A percentile compares a stretch with the other conserved stretches of the same genome.
Conservation (phyloP, 2,888 invertebrate genomes). For the Lycocerus yunnanus region DNA sequence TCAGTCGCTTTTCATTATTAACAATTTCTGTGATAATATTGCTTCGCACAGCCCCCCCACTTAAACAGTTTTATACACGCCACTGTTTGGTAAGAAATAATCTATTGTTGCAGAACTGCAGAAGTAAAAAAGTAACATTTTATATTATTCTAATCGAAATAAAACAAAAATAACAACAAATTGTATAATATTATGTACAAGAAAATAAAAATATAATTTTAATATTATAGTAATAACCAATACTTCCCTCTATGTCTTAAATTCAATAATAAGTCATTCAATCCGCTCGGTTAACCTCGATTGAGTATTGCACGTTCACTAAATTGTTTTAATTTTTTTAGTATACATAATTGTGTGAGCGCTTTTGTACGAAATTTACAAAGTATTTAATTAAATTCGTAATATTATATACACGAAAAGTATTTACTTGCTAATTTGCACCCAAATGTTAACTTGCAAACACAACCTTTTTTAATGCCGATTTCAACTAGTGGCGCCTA, state of each 20-base stretch:
- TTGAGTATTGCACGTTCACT: slow-evolving; percentile 27
- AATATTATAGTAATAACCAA: not conserved
- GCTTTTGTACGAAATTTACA: slow-evolving; percentile 10
- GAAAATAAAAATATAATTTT: not conserved
- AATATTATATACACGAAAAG: slow-evolving; percentile 23
- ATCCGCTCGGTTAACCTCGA: slow-evolving; percentile 20
- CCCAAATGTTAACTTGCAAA: slow-evolving; percentile 1
- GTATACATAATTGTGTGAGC: slow-evolving; percentile 22
- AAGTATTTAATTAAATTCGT: slow-evolving; percentile 8
- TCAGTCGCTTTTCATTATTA: not conserved
- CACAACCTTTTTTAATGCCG: slow-evolving; percentile 37
- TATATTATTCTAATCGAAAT: not conserved
- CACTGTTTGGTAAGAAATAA: not conserved
- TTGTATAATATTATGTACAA: not conserved
- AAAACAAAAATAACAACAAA: not conserved
- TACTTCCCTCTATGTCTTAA: slow-evolving; percentile 20
- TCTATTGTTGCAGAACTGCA: not conserved
- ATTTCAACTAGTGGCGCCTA: slow-evolving; percentile 70
- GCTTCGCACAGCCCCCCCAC: not conserved
- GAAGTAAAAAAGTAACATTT: not conserved
- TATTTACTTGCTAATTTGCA: slow-evolving; percentile 12
- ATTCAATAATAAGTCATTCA: slow-evolving; percentile 14
- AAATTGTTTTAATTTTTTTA: slow-evolving; percentile 5
- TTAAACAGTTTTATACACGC: not conserved
- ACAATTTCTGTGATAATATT: not conserved